Evolutionary conservation across 2,113 vertebrate species (phyloP).

Genomic region (Numida meleagris): DNA sequence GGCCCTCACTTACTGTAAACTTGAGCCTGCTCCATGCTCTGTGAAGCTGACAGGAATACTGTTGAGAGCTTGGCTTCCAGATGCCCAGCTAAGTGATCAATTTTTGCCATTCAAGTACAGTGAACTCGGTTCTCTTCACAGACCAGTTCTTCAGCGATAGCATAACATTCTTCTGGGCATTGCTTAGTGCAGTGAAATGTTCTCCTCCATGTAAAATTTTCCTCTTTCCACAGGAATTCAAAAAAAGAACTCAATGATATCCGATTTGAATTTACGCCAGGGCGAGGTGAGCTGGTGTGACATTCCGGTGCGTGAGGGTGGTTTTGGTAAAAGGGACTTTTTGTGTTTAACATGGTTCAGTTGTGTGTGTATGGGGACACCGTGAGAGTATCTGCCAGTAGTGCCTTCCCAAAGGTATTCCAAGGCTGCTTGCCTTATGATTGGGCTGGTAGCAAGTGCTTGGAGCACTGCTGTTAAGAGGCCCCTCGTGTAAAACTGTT

Average conservation of each 20-base stretch:
- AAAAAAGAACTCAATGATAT: constrained; percentile 99
- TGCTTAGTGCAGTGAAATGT: not conserved
- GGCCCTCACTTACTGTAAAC: not conserved
- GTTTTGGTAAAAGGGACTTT: not conserved
- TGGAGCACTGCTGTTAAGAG: not conserved
- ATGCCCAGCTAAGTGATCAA: not conserved
- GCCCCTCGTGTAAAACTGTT: not conserved
- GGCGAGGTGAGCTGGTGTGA: constrained; percentile 86
- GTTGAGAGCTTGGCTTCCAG: not conserved
- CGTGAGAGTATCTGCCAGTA: not conserved
- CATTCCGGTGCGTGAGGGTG: not conserved
- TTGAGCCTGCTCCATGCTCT: not conserved
- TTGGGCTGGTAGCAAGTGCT: not conserved
- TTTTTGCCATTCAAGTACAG: not conserved
- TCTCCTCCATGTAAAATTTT: not conserved
- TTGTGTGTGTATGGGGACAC: not conserved
- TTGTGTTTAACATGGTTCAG: not conserved
- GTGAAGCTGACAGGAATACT: not conserved
- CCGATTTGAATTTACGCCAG: constrained; percentile 97
- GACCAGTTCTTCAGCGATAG: not conserved
- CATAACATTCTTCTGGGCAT: not conserved
- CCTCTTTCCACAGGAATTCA: constrained; percentile 85
- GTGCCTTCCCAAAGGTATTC: not conserved
- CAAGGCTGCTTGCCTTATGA: not conserved
- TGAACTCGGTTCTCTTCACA: not conserved